These are phyloP conservation scores for Lasioglossum oenotherae DNA, from an alignment of 2,888 invertebrate species.

Conservation along the genomic window DNA sequence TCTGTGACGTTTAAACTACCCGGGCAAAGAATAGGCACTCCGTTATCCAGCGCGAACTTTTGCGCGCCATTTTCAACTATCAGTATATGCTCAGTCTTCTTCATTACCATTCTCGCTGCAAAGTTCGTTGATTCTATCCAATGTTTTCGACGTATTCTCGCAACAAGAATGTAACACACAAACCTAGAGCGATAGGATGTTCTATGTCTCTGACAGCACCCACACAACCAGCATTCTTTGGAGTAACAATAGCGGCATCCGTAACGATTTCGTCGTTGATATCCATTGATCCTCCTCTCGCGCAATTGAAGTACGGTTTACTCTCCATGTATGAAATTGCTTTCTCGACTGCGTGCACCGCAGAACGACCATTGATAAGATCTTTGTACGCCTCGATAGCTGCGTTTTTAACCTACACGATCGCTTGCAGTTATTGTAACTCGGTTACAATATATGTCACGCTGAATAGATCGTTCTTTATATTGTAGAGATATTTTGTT, in stretches of 20 bases:
- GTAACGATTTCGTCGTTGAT: slow-evolving; percentile 59
- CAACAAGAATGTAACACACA: background rate
- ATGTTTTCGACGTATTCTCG: background rate
- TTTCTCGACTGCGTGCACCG: slow-evolving; percentile 68
- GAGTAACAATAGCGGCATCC: slow-evolving; percentile 72
- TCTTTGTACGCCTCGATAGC: slow-evolving; percentile 69
- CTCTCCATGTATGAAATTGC: slow-evolving; percentile 72
- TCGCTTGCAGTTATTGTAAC: background rate
- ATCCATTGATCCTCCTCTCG: slow-evolving; percentile 56
- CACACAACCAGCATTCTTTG: slow-evolving; percentile 67
- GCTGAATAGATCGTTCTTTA: background rate
- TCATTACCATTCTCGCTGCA: slow-evolving; percentile 70
- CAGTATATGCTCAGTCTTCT: slow-evolving; percentile 69
- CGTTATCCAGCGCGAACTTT: slow-evolving; percentile 64
- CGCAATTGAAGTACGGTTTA: slow-evolving; percentile 61
- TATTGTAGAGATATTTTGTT: background rate
- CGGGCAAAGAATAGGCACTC: slow-evolving; percentile 57
- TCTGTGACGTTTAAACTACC: slow-evolving; percentile 30
- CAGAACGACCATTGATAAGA: slow-evolving; percentile 63
- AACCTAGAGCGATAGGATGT: slow-evolving; percentile 74
- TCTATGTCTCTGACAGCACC: slow-evolving; percentile 69
- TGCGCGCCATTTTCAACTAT: slow-evolving; percentile 72
- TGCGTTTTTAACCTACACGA: slow-evolving; percentile 67
- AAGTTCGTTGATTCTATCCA: background rate
- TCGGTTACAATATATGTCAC: background rate